phyloP scores from a whole-genome alignment of 2,888 invertebrate species.

The Lymantria monacha region DNA sequence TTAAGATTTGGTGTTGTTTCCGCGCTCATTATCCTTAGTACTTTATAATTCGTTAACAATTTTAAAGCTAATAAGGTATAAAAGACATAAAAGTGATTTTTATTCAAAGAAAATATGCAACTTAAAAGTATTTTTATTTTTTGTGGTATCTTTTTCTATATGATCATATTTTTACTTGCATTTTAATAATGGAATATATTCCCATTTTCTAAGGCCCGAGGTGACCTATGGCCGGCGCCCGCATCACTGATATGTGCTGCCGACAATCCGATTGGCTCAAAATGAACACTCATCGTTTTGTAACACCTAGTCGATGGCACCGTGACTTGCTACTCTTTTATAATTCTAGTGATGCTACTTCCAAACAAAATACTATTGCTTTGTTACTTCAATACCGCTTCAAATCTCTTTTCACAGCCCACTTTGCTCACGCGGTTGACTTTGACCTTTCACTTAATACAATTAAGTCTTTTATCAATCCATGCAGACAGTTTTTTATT shows the following conservation, averaged over 20 bases:
- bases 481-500: conserved; percentile 12
- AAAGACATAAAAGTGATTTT: background rate
- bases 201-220: conserved; percentile 53
- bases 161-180: conserved; percentile 32
- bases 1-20: background rate
- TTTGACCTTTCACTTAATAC: conserved; percentile 26
- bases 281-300: conserved; percentile 50
- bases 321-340: conserved; percentile 24
- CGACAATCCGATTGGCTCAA: conserved; percentile 65
- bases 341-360: conserved; percentile 17
- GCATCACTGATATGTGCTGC: conserved; percentile 66
- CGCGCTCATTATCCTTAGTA: background rate
- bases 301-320: conserved; percentile 29
- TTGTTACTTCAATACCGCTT: conserved; percentile 23
- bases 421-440: conserved; percentile 10
- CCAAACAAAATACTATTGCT: conserved; percentile 27
- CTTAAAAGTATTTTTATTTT: conserved; percentile 22
- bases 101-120: conserved; percentile 24
- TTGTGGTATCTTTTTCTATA: conserved; percentile 19
- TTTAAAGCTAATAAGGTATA: background rate
- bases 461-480: conserved; percentile 14
- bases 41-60: background rate
- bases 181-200: conserved; percentile 43
- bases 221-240: conserved; percentile 62
- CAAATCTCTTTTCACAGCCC: conserved; percentile 20